phyloP scores from a whole-genome alignment of 2,888 invertebrate genomes.

The Platypus cylindrus region DNA sequence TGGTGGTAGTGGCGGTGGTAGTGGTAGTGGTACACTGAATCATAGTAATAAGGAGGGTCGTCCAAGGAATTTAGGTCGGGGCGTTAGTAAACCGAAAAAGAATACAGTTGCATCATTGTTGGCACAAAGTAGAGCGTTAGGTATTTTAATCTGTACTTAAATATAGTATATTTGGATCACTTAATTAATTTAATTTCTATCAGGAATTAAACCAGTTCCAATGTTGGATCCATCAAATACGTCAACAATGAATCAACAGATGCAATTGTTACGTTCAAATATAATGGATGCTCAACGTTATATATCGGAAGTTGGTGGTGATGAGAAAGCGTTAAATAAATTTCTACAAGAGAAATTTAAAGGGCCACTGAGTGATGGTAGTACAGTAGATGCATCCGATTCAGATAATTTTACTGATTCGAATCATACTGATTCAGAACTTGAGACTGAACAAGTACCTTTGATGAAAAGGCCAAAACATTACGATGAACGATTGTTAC shows the following conservation, averaged over 20 bases:
- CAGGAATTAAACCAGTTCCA: constrained; percentile 57
- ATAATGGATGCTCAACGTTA: constrained; percentile 57
- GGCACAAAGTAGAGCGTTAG: constrained; percentile 75
- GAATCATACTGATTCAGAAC: constrained; percentile 45
- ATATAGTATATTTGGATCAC: background rate
- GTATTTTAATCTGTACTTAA: constrained; percentile 20
- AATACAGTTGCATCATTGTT: constrained; percentile 81
- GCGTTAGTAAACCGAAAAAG: constrained; percentile 84
- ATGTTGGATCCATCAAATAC: constrained; percentile 42
- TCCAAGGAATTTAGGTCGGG: constrained; percentile 72
- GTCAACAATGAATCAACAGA: constrained; percentile 44
- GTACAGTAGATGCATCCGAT: constrained; percentile 45
- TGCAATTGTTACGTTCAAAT: constrained; percentile 43
- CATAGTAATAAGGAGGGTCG: constrained; percentile 53
- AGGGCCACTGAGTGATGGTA: constrained; percentile 42
- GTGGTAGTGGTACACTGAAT: constrained; percentile 15
- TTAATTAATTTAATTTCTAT: constrained; percentile 2
- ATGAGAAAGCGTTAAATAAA: constrained; percentile 37
- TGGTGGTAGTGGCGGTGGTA: constrained; percentile 10
- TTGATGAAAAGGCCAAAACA: constrained; percentile 37
- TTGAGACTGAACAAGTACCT: constrained; percentile 31
- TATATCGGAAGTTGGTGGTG: constrained; percentile 34
- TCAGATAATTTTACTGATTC: constrained; percentile 47
- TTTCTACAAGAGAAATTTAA: constrained; percentile 43
- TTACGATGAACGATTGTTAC: constrained; percentile 46